These are phyloP conservation scores for Troides aeacus DNA, from an alignment of 2,888 invertebrate genomes.

Conservation along the genomic window DNA sequence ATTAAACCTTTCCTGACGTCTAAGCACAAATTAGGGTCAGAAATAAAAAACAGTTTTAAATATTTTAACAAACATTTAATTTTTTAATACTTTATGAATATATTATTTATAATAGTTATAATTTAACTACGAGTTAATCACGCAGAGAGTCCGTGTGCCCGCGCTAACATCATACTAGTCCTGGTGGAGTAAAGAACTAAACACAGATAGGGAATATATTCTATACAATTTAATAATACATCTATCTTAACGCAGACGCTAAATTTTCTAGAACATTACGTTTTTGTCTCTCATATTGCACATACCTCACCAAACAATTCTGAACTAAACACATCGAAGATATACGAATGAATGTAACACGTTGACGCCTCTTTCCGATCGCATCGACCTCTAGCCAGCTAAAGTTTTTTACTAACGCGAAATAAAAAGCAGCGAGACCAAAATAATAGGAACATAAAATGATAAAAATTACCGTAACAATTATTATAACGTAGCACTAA, in stretches of 20 bases:
- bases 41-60: constrained; percentile 42
- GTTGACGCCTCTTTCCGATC: constrained; percentile 38
- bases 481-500: constrained; percentile 66
- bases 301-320: constrained; percentile 46
- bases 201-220: constrained; percentile 61
- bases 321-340: constrained; percentile 27
- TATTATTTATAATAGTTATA: constrained; percentile 78
- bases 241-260: constrained; percentile 53
- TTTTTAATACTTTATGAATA: constrained; percentile 75
- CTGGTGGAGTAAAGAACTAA: constrained; percentile 50
- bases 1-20: no score
- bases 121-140: constrained; percentile 71
- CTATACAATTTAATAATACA: constrained; percentile 55
- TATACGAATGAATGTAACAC: constrained; percentile 4
- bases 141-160: constrained; percentile 56
- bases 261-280: constrained; percentile 54
- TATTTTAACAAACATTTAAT: constrained; percentile 79
- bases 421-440: constrained; percentile 64
- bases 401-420: constrained; percentile 37
- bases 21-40: neutral
- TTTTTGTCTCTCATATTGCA: constrained; percentile 66
- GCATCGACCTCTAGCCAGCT: constrained; percentile 30
- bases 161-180: constrained; percentile 36
- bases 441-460: constrained; percentile 73
- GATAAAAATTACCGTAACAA: constrained; percentile 54